Conservation (phyloP, 2,797 vertebrate species). For the Spea hammondii region DNA sequence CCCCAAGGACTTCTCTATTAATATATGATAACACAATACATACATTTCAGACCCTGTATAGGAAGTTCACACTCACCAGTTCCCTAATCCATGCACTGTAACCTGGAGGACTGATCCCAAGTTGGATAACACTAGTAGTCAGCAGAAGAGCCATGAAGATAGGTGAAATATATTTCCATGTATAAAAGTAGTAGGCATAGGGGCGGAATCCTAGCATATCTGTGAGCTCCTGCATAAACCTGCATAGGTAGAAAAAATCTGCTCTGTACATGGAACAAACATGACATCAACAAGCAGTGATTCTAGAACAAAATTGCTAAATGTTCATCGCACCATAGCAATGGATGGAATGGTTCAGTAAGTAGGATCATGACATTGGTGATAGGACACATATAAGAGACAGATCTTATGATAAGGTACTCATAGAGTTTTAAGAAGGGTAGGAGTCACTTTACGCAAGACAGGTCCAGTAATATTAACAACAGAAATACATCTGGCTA, state of each 20-base stretch:
- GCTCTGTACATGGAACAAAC: not conserved
- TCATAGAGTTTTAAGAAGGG: too few species aligned
- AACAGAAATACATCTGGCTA: too few species aligned
- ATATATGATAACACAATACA: too few species aligned
- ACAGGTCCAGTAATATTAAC: too few species aligned
- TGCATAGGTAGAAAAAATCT: conserved; percentile 55
- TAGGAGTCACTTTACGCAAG: too few species aligned
- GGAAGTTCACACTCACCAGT: conserved; percentile 74
- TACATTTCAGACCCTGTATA: too few species aligned
- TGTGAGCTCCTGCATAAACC: conserved; percentile 94
- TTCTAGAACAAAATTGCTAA: not conserved
- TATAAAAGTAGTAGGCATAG: conserved; percentile 84
- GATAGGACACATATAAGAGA: too few species aligned
- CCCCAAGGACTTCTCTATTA: too few species aligned
- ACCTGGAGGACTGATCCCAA: conserved; percentile 85
- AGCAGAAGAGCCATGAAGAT: conserved; percentile 87
- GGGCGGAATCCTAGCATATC: conserved; percentile 94
- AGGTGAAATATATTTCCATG: conserved; percentile 94
- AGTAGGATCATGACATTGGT: too few species aligned
- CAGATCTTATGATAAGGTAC: too few species aligned
- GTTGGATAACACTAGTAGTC: conserved; percentile 82
- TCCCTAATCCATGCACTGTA: conserved; percentile 91
- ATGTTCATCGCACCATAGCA: too few species aligned
- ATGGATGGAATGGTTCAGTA: too few species aligned
- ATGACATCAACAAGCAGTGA: not conserved